These are phyloP conservation scores for Antennarius maculatus DNA, from an alignment of 2,797 vertebrate species.

Conservation along the genomic window DNA sequence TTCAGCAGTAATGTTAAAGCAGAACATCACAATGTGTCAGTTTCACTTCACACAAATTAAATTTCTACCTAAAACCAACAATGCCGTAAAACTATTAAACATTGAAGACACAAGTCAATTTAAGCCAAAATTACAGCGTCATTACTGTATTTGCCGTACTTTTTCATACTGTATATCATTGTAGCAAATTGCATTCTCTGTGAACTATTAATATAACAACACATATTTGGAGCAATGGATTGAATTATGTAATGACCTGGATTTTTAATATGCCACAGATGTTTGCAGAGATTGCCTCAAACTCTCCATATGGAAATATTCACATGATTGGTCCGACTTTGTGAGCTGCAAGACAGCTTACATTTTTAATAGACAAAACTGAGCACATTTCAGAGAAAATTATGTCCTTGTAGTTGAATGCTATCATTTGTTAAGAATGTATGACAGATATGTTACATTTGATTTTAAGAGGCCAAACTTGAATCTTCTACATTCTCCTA, in stretches of 20 bases:
- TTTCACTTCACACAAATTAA: too few relatives aligned
- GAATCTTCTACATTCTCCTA: not conserved
- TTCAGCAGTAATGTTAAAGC: not conserved
- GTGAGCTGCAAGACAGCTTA: slow-evolving; percentile 12
- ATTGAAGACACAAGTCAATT: too few relatives aligned
- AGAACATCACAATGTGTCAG: too few relatives aligned
- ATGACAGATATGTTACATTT: slow-evolving; percentile 5
- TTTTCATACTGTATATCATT: not conserved
- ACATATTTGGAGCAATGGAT: slow-evolving; percentile 32
- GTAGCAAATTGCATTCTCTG: not conserved
- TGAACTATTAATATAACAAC: slow-evolving; percentile 17
- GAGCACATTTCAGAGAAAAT: not conserved
- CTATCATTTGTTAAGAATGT: not conserved
- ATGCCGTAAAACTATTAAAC: too few relatives aligned
- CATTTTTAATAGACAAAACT: slow-evolving; percentile 3
- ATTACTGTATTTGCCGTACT: slow-evolving; percentile 4
- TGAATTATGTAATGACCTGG: slow-evolving; percentile 48
- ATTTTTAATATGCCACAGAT: slow-evolving; percentile 53
- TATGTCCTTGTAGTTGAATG: not conserved
- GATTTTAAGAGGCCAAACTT: not conserved
- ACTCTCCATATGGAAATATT: slow-evolving; percentile 40
- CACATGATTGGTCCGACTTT: slow-evolving; percentile 11
- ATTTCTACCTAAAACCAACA: too few relatives aligned
- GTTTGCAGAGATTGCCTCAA: slow-evolving; percentile 47
- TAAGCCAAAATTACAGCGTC: too few relatives aligned